Evolutionary conservation across 2,888 invertebrate genomes (phyloP), one percentile per base, ranked within the genome.

Genomic region (Lasioglossum oenotherae): DNA sequence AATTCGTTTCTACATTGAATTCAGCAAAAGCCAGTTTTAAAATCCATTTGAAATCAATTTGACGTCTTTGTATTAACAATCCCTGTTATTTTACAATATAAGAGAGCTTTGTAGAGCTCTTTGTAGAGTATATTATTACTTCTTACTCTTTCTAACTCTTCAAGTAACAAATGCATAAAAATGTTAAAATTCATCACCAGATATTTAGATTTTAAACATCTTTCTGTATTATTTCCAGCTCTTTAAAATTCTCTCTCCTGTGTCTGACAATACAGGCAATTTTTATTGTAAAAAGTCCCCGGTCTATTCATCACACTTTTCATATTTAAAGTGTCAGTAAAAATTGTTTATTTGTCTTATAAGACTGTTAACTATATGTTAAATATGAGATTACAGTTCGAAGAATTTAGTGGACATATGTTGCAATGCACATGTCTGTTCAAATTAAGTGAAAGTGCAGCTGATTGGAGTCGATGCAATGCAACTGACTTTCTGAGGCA

Each of bases 401-500:
- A 23, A 23, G 23, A 23, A 53, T 53, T 53, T 53, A 53, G 53
- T 23, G 53, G 19, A 23, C 53, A 23, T 8, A 0, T 53, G 23
- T 8, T 23, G 23, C 8, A 8, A 49, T 6, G 49, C 2, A 23
- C 49, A 23, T 5, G 23, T 49, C 60, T 4, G 60, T 64, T 27
- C 5, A 2, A 31, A 27, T 60, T 4, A 12, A 60, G 60, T 12
- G 60, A 64, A 64, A 31, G 31, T 64, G 31, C 60, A 31, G 6
- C 31, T 16, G 60, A 27, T 27, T 31, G 41, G 49, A 67, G 64
- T 71, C 74, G 16, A 27, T 49, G 31, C 38, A 46, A 79, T 72
- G 53, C 44, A 49, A 23, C 44, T 73, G 44, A 77, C 75, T 75
- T 75, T 75, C 78, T 31, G 72, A 81, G n/a, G 49, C 78, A 35